Evolutionary conservation across 2,113 vertebrate genomes (phyloP).

Genomic region (Urocitellus parryii): DNA sequence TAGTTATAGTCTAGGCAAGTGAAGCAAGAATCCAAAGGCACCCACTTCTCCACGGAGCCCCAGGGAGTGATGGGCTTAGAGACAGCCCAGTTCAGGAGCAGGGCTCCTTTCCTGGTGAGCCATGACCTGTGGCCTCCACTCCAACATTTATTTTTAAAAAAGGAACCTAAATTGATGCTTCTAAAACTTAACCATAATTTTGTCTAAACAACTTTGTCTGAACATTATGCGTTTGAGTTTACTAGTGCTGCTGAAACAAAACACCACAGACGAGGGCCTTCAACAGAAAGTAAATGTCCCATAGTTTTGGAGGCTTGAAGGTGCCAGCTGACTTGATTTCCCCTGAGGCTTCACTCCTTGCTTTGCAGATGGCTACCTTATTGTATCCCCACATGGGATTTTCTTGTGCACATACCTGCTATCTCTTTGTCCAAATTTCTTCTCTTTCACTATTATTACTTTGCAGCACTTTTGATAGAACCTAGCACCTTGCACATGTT

Average conservation of each 20-base stretch:
- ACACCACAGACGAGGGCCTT: neutral
- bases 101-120: no score
- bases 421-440: neutral
- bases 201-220: neutral
- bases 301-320: neutral
- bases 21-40: neutral
- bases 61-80: rapidly evolving
- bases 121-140: neutral
- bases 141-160: neutral
- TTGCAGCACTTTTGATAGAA: neutral
- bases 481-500: neutral
- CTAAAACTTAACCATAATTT: neutral
- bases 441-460: neutral
- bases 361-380: neutral
- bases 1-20: neutral
- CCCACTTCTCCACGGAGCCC: neutral
- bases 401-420: neutral
- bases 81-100: neutral
- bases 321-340: neutral
- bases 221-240: neutral
- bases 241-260: neutral
- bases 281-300: neutral
- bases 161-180: neutral
- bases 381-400: neutral
- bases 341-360: neutral